A percentile compares a stretch with the other conserved stretches of the same genome.
These are phyloP conservation scores for Falco rusticolus DNA, from an alignment of 2,797 vertebrate species.

Conservation along the genomic window DNA sequence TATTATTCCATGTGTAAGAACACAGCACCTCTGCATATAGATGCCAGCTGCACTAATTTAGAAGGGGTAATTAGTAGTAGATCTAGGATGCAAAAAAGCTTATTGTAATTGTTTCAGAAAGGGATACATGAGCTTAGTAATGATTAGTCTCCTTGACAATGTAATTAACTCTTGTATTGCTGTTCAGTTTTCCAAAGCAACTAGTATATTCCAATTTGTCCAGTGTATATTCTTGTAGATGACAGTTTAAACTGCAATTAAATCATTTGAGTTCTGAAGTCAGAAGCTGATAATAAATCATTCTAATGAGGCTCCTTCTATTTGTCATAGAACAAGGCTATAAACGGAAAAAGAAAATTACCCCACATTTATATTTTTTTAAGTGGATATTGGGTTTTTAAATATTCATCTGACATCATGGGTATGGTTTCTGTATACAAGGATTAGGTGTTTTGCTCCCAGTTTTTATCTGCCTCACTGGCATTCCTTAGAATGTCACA, in stretches of 20 bases:
- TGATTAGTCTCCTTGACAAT: background rate
- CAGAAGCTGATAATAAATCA: background rate
- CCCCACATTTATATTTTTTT: background rate
- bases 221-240: background rate
- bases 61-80: background rate
- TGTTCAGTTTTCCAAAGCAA: slow-evolving; percentile 1
- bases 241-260: background rate
- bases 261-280: background rate
- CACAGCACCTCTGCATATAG: background rate
- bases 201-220: background rate
- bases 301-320: background rate
- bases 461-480: background rate
- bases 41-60: background rate
- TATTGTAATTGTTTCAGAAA: background rate
- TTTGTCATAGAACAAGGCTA: background rate
- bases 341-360: background rate
- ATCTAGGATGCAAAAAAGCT: background rate
- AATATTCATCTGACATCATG: background rate
- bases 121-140: background rate
- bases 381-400: background rate
- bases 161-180: background rate
- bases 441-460: background rate
- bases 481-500: background rate
- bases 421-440: background rate
- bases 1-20: background rate